phyloP scores from a whole-genome alignment of 1,140 invertebrate species.

The Pinna nobilis region DNA sequence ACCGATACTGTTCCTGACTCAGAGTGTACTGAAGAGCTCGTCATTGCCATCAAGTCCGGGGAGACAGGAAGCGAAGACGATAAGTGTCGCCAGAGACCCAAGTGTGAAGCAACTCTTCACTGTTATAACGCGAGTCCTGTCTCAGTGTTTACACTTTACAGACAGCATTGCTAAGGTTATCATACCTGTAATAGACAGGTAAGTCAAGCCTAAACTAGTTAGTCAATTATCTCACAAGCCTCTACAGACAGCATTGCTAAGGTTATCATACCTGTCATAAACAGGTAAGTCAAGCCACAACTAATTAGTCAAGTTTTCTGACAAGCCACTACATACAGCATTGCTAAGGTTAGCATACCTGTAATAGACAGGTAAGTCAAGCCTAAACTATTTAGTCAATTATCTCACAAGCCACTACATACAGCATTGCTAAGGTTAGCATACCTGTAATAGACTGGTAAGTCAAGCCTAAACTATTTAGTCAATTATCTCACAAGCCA shows the following conservation, averaged over 20 bases:
- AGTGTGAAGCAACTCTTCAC: slow-evolving; percentile 32
- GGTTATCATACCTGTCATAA: slow-evolving; percentile 62
- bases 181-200: neutral
- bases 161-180: slow-evolving; percentile 64
- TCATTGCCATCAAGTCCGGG: no score
- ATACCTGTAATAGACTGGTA: neutral
- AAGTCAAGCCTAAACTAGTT: no score
- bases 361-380: slow-evolving; percentile 64
- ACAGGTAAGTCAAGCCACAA: no score
- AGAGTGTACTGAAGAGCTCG: slow-evolving; percentile 40
- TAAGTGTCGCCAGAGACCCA: neutral
- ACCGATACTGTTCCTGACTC: slow-evolving; percentile 66
- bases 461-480: neutral
- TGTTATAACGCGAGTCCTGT: slow-evolving; percentile 35
- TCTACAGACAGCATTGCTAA: slow-evolving; percentile 63
- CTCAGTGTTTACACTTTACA: slow-evolving; percentile 50
- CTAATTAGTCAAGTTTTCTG: no score
- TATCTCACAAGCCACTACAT: neutral
- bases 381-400: no score
- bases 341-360: slow-evolving; percentile 63
- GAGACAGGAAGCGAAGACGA: slow-evolving; percentile 6
- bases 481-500: neutral
- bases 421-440: neutral
- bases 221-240: no score
- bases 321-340: slow-evolving; percentile 58